Conservation (phyloP, 92 coral and sea anemone genomes). For the Zoanthus gigantus region DNA sequence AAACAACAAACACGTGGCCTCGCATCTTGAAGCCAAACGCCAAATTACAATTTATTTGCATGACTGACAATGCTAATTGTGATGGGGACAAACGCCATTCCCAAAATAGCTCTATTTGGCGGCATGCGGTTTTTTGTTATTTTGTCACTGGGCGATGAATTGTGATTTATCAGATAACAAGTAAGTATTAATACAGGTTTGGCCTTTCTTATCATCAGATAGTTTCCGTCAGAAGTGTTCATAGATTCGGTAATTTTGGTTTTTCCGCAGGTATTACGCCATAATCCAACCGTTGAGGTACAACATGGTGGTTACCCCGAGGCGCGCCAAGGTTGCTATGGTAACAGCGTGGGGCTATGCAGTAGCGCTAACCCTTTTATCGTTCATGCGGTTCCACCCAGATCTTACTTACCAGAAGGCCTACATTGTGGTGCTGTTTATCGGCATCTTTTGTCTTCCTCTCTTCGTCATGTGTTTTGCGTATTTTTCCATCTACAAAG, state of each 20-base stretch:
- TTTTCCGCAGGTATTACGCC: constrained; percentile 69
- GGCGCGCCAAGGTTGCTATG: constrained; percentile 77
- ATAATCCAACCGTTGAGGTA: constrained; percentile 78
- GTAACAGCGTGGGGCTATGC: constrained; percentile 75
- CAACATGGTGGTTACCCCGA: constrained; percentile 79
- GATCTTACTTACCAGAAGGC: constrained; percentile 50
- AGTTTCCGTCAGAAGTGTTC: constrained; percentile 5
- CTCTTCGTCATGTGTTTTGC: constrained; percentile 78
- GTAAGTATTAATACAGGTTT: constrained; percentile 4
- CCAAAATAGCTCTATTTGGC: constrained; percentile 40
- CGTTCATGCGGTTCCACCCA: constrained; percentile 75
- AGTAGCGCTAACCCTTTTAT: constrained; percentile 58
- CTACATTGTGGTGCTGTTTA: constrained; percentile 70
- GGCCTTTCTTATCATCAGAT: constrained; percentile 22
- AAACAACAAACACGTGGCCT: constrained; percentile 49
- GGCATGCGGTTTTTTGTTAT: constrained; percentile 37
- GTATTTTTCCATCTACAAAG: constrained; percentile 82
- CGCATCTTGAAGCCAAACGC: constrained; percentile 36
- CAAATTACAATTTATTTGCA: constrained; percentile 44
- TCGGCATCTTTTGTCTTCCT: constrained; percentile 75
- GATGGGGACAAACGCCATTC: constrained; percentile 19
- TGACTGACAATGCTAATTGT: constrained; percentile 36
- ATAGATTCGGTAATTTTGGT: constrained; percentile 25
- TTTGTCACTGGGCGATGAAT: neutral
- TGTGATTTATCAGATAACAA: constrained; percentile 1